Evolutionary conservation across 1,140 invertebrate species (phyloP).

Genomic region (Muscidifurax raptorellus): DNA sequence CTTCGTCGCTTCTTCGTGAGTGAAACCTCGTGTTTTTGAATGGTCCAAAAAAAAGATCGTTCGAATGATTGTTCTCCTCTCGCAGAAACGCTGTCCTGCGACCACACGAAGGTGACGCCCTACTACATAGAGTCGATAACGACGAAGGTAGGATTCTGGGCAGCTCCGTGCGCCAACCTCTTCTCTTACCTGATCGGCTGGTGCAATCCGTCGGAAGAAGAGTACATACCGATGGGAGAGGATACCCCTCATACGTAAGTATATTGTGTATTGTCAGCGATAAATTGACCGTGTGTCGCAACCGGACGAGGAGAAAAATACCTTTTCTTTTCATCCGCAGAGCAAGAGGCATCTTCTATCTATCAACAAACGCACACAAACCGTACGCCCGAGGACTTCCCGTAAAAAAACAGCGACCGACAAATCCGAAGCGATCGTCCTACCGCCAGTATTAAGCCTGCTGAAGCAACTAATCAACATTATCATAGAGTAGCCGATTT

Average conservation of each 20-base stretch:
- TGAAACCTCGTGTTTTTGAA: too few relatives aligned
- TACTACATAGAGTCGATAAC: constrained; percentile 92
- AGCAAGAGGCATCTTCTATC: constrained; percentile 87
- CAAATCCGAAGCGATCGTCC: constrained; percentile 73
- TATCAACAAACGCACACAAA: constrained; percentile 89
- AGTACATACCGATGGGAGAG: constrained; percentile 90
- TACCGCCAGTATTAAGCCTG: constrained; percentile 75
- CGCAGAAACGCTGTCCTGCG: constrained; percentile 88
- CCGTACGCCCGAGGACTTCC: constrained; percentile 90
- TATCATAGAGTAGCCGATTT: constrained; percentile 70
- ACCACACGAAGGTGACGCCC: constrained; percentile 91
- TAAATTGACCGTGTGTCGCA: too few relatives aligned
- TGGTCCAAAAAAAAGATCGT: too few relatives aligned
- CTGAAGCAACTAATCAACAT: constrained; percentile 74
- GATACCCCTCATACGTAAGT: constrained; percentile 84
- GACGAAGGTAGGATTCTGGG: constrained; percentile 85
- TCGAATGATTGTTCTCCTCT: constrained; percentile 1
- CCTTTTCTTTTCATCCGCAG: constrained; percentile 76
- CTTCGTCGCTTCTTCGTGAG: constrained; percentile 87
- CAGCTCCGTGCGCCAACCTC: constrained; percentile 86
- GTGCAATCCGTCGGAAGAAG: constrained; percentile 84
- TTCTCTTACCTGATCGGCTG: constrained; percentile 88
- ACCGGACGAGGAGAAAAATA: too few relatives aligned
- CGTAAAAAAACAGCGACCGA: constrained; percentile 76
- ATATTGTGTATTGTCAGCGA: background rate